A percentile compares a stretch with the other conserved stretches of the same genome.
These are phyloP conservation scores for Calyptomena viridis DNA, from an alignment of 2,113 vertebrate genomes.

Conservation along the genomic window DNA sequence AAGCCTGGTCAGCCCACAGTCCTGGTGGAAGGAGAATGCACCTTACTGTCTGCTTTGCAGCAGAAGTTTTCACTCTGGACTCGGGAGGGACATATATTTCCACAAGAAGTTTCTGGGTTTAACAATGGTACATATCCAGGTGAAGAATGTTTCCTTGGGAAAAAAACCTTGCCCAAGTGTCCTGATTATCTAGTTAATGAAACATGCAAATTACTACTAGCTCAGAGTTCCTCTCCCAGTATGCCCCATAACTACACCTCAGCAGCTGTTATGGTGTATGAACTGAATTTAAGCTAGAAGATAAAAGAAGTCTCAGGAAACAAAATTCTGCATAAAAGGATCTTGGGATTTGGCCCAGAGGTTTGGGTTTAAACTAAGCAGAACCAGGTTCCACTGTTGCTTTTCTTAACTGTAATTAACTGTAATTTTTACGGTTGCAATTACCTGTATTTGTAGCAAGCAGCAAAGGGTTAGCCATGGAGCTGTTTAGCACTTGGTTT, in stretches of 20 bases:
- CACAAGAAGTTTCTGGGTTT: neutral
- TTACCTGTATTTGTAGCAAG: neutral
- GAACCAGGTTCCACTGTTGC: neutral
- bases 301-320: constrained; percentile 24
- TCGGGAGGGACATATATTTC: neutral
- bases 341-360: neutral
- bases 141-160: constrained; percentile 16
- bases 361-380: neutral
- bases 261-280: neutral
- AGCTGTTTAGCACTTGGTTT: neutral
- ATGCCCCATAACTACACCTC: constrained; percentile 10
- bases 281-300: neutral
- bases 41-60: neutral
- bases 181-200: constrained; percentile 54
- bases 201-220: constrained; percentile 42
- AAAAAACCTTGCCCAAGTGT: constrained; percentile 7
- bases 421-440: neutral
- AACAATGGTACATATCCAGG: neutral
- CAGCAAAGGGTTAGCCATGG: neutral
- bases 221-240: constrained; percentile 24
- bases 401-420: neutral
- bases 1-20: neutral
- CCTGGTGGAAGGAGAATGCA: fast-evolving
- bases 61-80: neutral
- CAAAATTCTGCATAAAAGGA: neutral